Evolutionary conservation across 2,888 invertebrate species (phyloP), one percentile per base, ranked within the genome.

Genomic region (Scaptomyza flava): DNA sequence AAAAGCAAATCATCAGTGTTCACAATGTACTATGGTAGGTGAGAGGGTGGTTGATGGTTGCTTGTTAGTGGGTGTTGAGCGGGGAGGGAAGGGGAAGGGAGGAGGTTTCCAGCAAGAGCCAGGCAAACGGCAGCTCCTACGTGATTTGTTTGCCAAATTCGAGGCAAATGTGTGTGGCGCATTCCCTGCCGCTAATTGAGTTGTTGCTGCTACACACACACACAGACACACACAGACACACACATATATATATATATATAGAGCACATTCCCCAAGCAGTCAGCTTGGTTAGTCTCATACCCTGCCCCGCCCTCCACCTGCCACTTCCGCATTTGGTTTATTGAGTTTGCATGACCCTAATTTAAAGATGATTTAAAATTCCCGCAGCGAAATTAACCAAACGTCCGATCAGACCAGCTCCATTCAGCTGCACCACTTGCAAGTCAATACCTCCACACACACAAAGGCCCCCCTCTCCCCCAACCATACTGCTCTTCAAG

Each of bases 341-440:
- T 82, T 81, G 82, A 79, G 82, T 81, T 82, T 77, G 83, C 83
- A 82, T 83, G 86, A 82, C 83, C 83, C 83, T 86, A 86, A 83
- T 83, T 83, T 83, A 83, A 86, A 83, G 86, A 83, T 83, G 86
- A 83, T 86, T 83, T 83, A 74, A 83, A 83, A 83, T 83, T 79
- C 83, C 83, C 81, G 86, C 83, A 77, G 81, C 83, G 81, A 86
- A 86, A 83, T 83, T 83, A 83, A 81, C 71, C 72, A 83, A 86
- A 80, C 59, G 54, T 65, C 70, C 74, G 76, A 75, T 75, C 71
- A 65, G 76, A 75, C 75, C 71, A 65, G 74, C 65, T 56, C 57
- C 47, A 43, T 36, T n/a, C 36, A 43, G 42, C 14, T 38, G 14
- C 38, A 38, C 41, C 41, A 66, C 53, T 47, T 17, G 27, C 11